Evolutionary conservation across 2,113 vertebrate genomes (phyloP), one percentile per base, ranked within the genome.

Genomic region (Rattus norvegicus): DNA sequence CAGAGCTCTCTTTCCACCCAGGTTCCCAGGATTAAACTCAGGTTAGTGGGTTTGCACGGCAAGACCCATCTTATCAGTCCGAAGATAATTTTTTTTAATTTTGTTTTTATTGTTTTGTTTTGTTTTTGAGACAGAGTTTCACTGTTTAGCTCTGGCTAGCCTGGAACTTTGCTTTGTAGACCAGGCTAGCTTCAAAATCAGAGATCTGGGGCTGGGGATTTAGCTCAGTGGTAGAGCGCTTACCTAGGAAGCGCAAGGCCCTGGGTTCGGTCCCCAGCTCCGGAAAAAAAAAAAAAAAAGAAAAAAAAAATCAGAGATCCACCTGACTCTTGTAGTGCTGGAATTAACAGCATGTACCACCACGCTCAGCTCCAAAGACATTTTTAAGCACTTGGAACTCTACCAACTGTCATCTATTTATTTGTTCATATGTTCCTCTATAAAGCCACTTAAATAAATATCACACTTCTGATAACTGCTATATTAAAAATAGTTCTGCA

Each of bases 401-500:
- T 77, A 36, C 47, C 77, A 90, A 70, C 20, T 28, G 69, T 90
- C 69, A 16, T 90, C 33, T n/a, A 61, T 80, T 92, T 67, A 61
- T 72, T 77, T n/a, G 75, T 5, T 83, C 10, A 75, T 22, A 22
- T 75, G 72, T 43, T 73, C 28, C 22, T 73, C 19, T 28, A 86
- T 86, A 56, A 85, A 72, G n/a, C 20, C 59, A 49, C 47, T 49
- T 69, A 91, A 39, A 86, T 43, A 85, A 87, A 81, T 19, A 67
- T 49, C 43, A 84, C 5, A 85, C 76, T 98, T 93, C 95, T 73
- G 36, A 95, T 36, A 59, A 24, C 72, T 91, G 80, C 72, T 54
- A 12, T 89, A 47, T 70, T 52, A 69, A 81, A 85, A 39, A 43
- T 84, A 47, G 93, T 89, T 87, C 33, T 92, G 54, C 33, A 89